Percentiles rank a stretch among this genome's conserved stretches.
Conservation (phyloP, 2,797 vertebrate species). For the Anisognathus igniventris region DNA sequence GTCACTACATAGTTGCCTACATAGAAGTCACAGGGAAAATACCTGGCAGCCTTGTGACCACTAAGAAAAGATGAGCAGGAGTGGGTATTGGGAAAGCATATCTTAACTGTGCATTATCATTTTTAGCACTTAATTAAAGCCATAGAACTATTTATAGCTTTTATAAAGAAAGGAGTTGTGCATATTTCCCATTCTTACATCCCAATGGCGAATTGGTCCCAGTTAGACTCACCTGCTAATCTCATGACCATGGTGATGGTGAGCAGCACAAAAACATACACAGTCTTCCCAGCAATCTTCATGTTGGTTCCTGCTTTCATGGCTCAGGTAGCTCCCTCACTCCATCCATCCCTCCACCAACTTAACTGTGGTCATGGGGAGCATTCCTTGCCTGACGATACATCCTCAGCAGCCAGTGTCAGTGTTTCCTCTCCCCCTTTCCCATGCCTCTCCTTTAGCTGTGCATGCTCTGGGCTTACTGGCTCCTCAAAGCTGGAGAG, state of each 20-base stretch:
- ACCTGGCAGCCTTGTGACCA: neutral
- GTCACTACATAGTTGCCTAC: neutral
- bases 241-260: neutral
- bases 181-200: neutral
- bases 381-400: neutral
- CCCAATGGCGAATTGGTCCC: rapidly evolving
- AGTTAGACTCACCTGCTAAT: conserved; percentile 61
- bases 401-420: neutral
- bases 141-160: neutral
- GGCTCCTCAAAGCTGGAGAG: conserved; percentile 54
- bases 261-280: conserved; percentile 7
- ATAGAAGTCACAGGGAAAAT: neutral
- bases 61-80: neutral
- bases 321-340: neutral
- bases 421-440: neutral
- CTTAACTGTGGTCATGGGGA: neutral
- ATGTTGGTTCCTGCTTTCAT: conserved; percentile 43
- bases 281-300: conserved; percentile 19
- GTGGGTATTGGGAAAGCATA: neutral
- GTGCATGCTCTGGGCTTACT: neutral
- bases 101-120: neutral
- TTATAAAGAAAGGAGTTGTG: neutral
- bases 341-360: neutral
- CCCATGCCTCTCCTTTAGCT: neutral
- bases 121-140: neutral